Conservation (phyloP, 2,888 invertebrate genomes). For the Nomada fucata region DNA sequence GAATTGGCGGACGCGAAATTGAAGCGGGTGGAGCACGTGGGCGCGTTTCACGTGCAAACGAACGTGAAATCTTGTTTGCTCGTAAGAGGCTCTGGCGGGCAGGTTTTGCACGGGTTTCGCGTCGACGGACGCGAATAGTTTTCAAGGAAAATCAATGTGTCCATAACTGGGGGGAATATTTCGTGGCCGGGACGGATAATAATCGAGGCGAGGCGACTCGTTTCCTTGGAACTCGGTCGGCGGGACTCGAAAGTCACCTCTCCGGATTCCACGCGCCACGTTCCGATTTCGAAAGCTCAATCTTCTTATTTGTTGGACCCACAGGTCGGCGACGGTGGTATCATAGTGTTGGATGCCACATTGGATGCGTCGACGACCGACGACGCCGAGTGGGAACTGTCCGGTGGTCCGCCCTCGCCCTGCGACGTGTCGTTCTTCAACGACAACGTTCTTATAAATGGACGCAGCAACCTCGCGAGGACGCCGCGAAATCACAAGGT, state of each 20-base stretch:
- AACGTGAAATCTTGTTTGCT: background rate
- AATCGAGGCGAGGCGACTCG: background rate
- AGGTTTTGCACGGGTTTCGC: background rate
- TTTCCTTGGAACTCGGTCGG: slow-evolving; percentile 50
- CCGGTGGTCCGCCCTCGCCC: slow-evolving; percentile 90
- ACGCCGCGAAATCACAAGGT: slow-evolving; percentile 88
- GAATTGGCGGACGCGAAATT: background rate
- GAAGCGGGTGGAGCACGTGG: slow-evolving; percentile 18
- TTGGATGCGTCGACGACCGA: slow-evolving; percentile 88
- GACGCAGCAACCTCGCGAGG: slow-evolving; percentile 92
- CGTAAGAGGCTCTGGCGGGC: background rate
- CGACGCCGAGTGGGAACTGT: slow-evolving; percentile 85
- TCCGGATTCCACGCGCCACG: slow-evolving; percentile 46
- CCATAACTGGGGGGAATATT: background rate
- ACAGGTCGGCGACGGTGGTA: slow-evolving; percentile 87
- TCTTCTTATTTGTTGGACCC: slow-evolving; percentile 65
- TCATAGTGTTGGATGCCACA: slow-evolving; percentile 87
- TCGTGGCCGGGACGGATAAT: background rate
- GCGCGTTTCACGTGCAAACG: background rate
- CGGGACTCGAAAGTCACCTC: slow-evolving; percentile 49
- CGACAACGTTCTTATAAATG: slow-evolving; percentile 95
- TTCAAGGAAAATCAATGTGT: background rate
- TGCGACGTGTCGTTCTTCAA: slow-evolving; percentile 94
- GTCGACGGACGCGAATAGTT: background rate
- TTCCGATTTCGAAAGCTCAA: slow-evolving; percentile 38